Evolutionary conservation across 2,113 vertebrate genomes (phyloP).

Genomic region (human (Homo sapiens)): DNA sequence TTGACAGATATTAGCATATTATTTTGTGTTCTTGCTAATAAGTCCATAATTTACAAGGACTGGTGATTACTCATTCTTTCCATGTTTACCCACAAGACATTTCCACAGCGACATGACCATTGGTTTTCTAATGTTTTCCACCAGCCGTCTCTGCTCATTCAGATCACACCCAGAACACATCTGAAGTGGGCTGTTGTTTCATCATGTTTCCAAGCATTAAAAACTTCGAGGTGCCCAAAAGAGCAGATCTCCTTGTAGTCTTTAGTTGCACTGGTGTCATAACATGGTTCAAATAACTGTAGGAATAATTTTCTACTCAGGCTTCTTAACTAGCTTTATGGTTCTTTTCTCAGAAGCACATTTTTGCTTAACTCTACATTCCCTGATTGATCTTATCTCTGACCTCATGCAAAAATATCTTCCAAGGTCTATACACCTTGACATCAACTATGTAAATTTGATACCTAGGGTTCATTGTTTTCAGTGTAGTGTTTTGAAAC

Average conservation of each 20-base stretch:
- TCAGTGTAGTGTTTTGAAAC: not conserved
- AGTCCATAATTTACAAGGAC: not conserved
- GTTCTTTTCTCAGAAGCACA: not conserved
- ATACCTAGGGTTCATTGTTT: not conserved
- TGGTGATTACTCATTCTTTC: too few relatives aligned
- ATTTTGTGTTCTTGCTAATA: not conserved
- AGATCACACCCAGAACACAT: not conserved
- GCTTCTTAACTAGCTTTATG: not conserved
- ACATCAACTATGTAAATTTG: not conserved
- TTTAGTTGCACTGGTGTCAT: accelerated
- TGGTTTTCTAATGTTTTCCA: not conserved
- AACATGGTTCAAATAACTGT: not conserved
- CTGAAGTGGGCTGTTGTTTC: not conserved
- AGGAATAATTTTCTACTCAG: not conserved
- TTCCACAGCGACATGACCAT: not conserved
- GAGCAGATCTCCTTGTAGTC: not conserved
- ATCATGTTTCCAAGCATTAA: not conserved
- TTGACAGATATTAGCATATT: not conserved
- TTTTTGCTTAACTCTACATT: not conserved
- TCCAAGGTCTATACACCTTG: not conserved
- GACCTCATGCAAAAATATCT: not conserved
- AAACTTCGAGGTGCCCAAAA: not conserved
- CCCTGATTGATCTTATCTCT: not conserved
- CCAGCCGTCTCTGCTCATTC: not conserved
- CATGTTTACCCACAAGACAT: too few relatives aligned